A percentile compares a stretch with the other conserved stretches of the same genome.
Conservation (phyloP, 2,888 invertebrate species). For the Ctenicera cuprea region DNA sequence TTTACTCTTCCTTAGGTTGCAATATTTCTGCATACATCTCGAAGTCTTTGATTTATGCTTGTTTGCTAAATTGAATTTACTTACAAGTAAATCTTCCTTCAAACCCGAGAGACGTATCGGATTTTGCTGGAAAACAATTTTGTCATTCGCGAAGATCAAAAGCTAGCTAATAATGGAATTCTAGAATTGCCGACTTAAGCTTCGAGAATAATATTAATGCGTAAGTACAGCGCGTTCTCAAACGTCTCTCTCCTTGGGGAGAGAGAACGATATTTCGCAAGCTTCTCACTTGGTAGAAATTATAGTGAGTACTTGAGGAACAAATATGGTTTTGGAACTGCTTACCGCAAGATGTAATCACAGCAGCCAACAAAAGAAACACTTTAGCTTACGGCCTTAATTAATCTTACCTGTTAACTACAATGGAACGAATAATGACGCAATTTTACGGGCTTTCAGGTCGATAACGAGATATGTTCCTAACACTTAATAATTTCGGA, state of each 20-base stretch:
- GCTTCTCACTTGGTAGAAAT: slow-evolving; percentile 19
- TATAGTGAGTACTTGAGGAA: slow-evolving; percentile 36
- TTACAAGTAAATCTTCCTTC: slow-evolving; percentile 21
- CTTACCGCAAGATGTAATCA: slow-evolving; percentile 43
- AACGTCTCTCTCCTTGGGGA: no score
- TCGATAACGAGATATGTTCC: slow-evolving; percentile 52
- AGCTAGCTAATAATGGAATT: neutral
- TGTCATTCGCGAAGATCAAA: slow-evolving; percentile 1
- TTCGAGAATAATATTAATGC: slow-evolving; percentile 23
- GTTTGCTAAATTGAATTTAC: slow-evolving; percentile 38
- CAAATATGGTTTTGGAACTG: slow-evolving; percentile 40
- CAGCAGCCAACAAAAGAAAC: slow-evolving; percentile 43
- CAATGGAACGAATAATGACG: slow-evolving; percentile 56
- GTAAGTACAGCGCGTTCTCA: neutral
- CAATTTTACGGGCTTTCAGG: slow-evolving; percentile 55
- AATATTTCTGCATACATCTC: slow-evolving; percentile 34
- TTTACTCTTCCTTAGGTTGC: slow-evolving; percentile 28
- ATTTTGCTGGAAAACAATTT: neutral
- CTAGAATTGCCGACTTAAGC: no score
- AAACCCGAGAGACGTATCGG: neutral
- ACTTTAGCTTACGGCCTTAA: slow-evolving; percentile 46
- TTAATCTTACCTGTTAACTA: slow-evolving; percentile 56
- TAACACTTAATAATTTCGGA: slow-evolving; percentile 39
- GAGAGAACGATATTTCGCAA: neutral
- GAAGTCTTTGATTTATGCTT: slow-evolving; percentile 38